Evolutionary conservation across 2,113 vertebrate species (phyloP).

Genomic region (Emydura subglobosa): DNA sequence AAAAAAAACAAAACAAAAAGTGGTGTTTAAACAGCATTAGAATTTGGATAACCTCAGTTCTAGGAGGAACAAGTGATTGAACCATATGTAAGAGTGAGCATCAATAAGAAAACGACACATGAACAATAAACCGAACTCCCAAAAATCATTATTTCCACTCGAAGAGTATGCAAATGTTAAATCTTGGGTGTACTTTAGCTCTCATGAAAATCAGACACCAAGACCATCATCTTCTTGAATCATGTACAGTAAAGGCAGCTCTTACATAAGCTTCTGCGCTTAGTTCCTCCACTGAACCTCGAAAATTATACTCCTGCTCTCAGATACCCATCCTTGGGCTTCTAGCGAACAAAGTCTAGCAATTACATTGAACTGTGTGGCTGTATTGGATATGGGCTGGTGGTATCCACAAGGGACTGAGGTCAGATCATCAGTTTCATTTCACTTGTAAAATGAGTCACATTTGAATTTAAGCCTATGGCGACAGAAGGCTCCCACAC

Average conservation of each 20-base stretch:
- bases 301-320: not conserved
- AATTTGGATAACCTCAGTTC: not conserved
- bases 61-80: not conserved
- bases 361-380: not conserved
- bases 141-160: not conserved
- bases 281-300: not conserved
- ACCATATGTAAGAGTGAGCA: not conserved
- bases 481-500: not conserved
- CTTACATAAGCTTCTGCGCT: not conserved
- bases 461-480: not conserved
- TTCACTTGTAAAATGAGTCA: not conserved
- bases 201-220: not conserved
- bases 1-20: not conserved
- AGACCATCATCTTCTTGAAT: accelerated
- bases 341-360: not conserved
- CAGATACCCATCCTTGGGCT: accelerated
- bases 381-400: accelerated
- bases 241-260: not conserved
- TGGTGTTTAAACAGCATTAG: not conserved
- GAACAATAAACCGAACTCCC: slow-evolving; percentile 6
- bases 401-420: accelerated
- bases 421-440: not conserved
- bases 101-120: not conserved
- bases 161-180: not conserved
- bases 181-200: not conserved